Evolutionary conservation across 2,113 vertebrate species (phyloP), one percentile per base, ranked within the genome.

Genomic region (Cynoglossus semilaevis): DNA sequence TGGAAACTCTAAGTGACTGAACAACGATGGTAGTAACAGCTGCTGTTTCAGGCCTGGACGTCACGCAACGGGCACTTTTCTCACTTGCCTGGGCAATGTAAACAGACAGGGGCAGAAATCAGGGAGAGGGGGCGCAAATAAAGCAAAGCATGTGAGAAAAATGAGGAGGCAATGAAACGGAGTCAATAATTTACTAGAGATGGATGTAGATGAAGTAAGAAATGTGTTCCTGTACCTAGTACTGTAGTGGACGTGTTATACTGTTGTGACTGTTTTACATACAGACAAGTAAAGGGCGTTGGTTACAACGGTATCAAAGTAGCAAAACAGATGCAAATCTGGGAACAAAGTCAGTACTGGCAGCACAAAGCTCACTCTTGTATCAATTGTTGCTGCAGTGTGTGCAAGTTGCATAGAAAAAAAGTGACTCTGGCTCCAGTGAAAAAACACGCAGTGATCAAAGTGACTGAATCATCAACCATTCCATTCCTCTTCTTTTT

Each of bases 1-100:
- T 42, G 14, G 14, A 14, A 42, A 14, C 13, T 15, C 12, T 29
- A 29, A 29, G 22, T 29, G 41, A 14, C 41, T 42, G 41, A 63
- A 66, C 55, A 69, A 48, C 47, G 55, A 52, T 18, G 49, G 51
- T 71, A 75, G 19, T 42, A 72, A 36, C 82, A 79, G 70, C 73
- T 83, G 76, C 44, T 71, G 71, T 48, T 72, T 49, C 48, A 40
- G 65, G 51, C 43, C 58, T 50, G 48, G 62, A 60, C 61, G 77
- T 67, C 63, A 68, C 52, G 75, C 60, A 16, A 51, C 3, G 19
- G 18, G 54, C 56, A 40, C 58, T 63, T 59, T 49, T 49, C 55
- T 51, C 42, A 29, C 67, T 72, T 57, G 65, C 61, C 66, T 48
- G 40, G 49, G 44, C 6, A 72, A 61, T 16, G 51, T 55, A 62